Conservation (phyloP, 2,888 invertebrate genomes). For the Hirtodrosophila cameraria region DNA sequence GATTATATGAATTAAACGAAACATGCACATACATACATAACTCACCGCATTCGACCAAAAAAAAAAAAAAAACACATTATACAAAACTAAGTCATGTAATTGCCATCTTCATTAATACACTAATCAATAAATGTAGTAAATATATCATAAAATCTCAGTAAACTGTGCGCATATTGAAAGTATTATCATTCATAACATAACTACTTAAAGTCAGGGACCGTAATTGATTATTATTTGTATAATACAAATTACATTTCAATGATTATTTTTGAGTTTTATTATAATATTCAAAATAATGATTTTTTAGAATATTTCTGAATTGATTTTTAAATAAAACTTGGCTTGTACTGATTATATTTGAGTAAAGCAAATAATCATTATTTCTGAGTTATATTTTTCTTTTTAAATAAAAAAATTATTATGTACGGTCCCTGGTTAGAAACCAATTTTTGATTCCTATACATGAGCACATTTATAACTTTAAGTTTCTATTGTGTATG, state of each 20-base stretch:
- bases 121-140: constrained; percentile 41
- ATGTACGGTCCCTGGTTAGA: no score
- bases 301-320: no score
- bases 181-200: constrained; percentile 48
- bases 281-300: no score
- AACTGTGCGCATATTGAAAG: constrained; percentile 37
- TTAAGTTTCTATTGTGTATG: constrained; percentile 58
- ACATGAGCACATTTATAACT: constrained; percentile 39
- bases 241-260: no score
- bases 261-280: no score
- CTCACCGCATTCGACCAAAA: constrained; percentile 45
- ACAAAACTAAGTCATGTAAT: constrained; percentile 54
- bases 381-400: no score
- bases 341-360: no score
- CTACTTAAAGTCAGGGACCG: constrained; percentile 24
- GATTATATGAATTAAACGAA: constrained; percentile 31
- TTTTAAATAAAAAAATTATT: no score
- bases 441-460: constrained; percentile 36
- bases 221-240: no score
- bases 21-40: constrained; percentile 10
- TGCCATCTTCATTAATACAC: constrained; percentile 37
- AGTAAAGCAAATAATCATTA: no score
- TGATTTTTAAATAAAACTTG: no score
- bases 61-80: constrained; percentile 10
- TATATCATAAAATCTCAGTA: constrained; percentile 47